Evolutionary conservation across 2,797 vertebrate species (phyloP).

Genomic region (Neosilurus hyrtlii): DNA sequence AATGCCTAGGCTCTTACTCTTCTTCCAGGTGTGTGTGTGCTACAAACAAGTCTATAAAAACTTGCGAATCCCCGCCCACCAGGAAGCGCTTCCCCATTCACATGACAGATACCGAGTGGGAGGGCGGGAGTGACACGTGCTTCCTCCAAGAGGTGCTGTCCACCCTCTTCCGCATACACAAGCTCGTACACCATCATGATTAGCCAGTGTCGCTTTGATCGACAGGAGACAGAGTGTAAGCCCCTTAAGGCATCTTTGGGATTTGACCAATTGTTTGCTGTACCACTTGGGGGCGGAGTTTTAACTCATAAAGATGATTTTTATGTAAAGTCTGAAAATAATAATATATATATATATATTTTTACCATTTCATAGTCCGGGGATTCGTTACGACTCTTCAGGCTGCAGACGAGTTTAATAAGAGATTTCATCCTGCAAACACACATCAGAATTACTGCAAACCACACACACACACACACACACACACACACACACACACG

Average conservation of each 20-base stretch:
- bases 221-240: background rate
- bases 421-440: constrained; percentile 83
- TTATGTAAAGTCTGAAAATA: background rate
- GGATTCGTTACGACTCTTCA: constrained; percentile 79
- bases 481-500: background rate
- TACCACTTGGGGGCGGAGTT: background rate
- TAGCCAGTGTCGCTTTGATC: background rate
- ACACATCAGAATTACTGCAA: background rate
- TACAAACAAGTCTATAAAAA: background rate
- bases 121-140: background rate
- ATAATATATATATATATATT: background rate
- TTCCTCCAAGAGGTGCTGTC: background rate
- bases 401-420: constrained; percentile 79
- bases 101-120: background rate
- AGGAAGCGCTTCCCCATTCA: background rate
- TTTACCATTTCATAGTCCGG: constrained; percentile 96
- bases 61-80: background rate
- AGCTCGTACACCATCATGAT: background rate
- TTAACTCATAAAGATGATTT: background rate
- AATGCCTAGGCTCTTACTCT: background rate
- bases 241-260: background rate
- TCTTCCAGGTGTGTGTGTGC: background rate
- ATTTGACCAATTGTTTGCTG: background rate
- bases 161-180: background rate
- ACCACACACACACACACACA: background rate